Percentiles rank a stretch among this genome's conserved stretches.
phyloP scores from a whole-genome alignment of 1,140 invertebrate genomes.

The Chlorops oryzae region DNA sequence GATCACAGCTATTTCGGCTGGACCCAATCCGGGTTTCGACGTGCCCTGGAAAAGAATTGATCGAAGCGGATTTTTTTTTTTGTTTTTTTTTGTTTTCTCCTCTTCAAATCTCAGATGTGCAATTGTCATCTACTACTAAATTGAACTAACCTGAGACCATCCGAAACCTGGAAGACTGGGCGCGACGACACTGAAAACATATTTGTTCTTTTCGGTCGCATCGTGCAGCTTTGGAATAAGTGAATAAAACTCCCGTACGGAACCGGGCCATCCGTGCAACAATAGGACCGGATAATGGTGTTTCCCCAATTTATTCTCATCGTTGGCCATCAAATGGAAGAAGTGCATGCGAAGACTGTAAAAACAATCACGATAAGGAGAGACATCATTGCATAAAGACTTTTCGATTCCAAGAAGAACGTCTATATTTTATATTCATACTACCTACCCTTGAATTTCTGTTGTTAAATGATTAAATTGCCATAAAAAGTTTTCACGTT shows the following conservation, averaged over 20 bases:
- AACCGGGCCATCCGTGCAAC: slow-evolving; percentile 88
- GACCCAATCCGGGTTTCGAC: slow-evolving; percentile 56
- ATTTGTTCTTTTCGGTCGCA: slow-evolving; percentile 50
- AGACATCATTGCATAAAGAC: neutral
- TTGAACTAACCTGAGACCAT: slow-evolving; percentile 52
- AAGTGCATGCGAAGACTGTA: slow-evolving; percentile 68
- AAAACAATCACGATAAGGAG: neutral
- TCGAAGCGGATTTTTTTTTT: too few species aligned
- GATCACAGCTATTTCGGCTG: slow-evolving; percentile 61
- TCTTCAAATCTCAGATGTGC: too few species aligned
- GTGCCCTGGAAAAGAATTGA: slow-evolving; percentile 49
- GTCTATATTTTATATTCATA: too few species aligned
- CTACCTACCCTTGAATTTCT: slow-evolving; percentile 57
- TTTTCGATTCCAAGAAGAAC: neutral
- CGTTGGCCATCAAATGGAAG: slow-evolving; percentile 58
- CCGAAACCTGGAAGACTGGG: slow-evolving; percentile 81
- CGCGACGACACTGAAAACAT: slow-evolving; percentile 71
- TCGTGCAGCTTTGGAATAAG: slow-evolving; percentile 64
- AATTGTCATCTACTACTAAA: too few species aligned
- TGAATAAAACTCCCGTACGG: slow-evolving; percentile 78
- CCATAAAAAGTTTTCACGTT: slow-evolving; percentile 64
- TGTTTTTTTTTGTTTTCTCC: too few species aligned
- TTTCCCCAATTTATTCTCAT: slow-evolving; percentile 37
- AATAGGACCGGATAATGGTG: slow-evolving; percentile 60
- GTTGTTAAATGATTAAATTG: slow-evolving; percentile 68